A percentile compares a stretch with the other conserved stretches of the same genome.
phyloP scores from a whole-genome alignment of 2,888 invertebrate genomes.

The Stenichneumon culpator region DNA sequence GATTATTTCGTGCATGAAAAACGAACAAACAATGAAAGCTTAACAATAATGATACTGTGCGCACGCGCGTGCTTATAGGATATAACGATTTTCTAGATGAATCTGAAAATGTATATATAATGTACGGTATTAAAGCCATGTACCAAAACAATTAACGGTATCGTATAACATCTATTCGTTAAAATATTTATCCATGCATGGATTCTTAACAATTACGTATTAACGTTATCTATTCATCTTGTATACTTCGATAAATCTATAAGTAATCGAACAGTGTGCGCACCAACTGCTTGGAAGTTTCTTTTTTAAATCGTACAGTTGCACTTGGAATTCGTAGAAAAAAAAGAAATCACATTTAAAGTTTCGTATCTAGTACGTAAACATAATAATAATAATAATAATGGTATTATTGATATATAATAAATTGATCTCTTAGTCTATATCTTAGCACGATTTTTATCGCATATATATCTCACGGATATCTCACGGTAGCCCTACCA shows the following conservation, averaged over 20 bases:
- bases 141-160: slow-evolving; percentile 73
- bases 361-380: slow-evolving; percentile 45
- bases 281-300: slow-evolving; percentile 18
- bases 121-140: slow-evolving; percentile 78
- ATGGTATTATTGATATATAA: slow-evolving; percentile 13
- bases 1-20: slow-evolving; percentile 43
- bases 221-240: slow-evolving; percentile 49
- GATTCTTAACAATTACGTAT: slow-evolving; percentile 36
- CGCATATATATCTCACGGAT: neutral
- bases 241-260: slow-evolving; percentile 37
- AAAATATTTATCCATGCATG: slow-evolving; percentile 55
- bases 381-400: slow-evolving; percentile 36
- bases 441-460: slow-evolving; percentile 42
- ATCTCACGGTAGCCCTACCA: slow-evolving; percentile 80
- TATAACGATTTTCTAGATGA: slow-evolving; percentile 60
- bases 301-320: slow-evolving; percentile 18
- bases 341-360: slow-evolving; percentile 56
- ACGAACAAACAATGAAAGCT: slow-evolving; percentile 34
- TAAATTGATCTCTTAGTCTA: slow-evolving; percentile 51
- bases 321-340: slow-evolving; percentile 43
- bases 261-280: slow-evolving; percentile 24
- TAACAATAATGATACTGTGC: slow-evolving; percentile 44
- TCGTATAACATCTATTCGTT: slow-evolving; percentile 68
- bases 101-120: slow-evolving; percentile 61
- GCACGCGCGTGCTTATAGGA: slow-evolving; percentile 43